Evolutionary conservation across 1,140 invertebrate genomes (phyloP).

Genomic region (Pogonomyrmex californicus): DNA sequence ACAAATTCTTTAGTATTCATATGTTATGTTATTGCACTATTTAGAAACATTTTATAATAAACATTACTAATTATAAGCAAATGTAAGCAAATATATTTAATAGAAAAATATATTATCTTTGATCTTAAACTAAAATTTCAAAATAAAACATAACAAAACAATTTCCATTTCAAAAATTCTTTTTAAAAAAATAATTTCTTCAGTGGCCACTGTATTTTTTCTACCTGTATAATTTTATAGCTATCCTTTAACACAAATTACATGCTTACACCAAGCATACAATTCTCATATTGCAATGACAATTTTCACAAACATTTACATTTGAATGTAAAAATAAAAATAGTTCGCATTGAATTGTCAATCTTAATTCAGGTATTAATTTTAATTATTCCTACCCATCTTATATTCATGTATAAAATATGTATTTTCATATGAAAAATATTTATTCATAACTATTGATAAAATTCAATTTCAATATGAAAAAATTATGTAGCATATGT

Average conservation of each 20-base stretch:
- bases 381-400: not conserved
- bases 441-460: not conserved
- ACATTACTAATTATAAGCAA: not conserved
- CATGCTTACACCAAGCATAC: conserved; percentile 24
- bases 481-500: not conserved
- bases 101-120: no score
- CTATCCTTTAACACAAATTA: conserved; percentile 12
- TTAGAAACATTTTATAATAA: conserved; percentile 36
- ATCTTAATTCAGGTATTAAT: not conserved
- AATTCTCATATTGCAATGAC: not conserved
- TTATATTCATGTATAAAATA: not conserved
- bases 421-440: not conserved
- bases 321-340: not conserved
- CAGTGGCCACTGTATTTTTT: conserved; percentile 22
- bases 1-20: not conserved
- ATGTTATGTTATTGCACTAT: not conserved
- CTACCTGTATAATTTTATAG: conserved; percentile 6
- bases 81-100: no score
- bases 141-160: no score
- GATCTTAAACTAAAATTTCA: no score
- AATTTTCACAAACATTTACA: conserved; percentile 26
- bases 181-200: not conserved
- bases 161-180: conserved; percentile 46
- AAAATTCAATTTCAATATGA: not conserved
- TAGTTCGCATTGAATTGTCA: not conserved